A percentile compares a stretch with the other conserved stretches of the same genome.
These are phyloP conservation scores for Petrolisthes manimaculis DNA, from an alignment of 2,888 invertebrate genomes.

Conservation along the genomic window DNA sequence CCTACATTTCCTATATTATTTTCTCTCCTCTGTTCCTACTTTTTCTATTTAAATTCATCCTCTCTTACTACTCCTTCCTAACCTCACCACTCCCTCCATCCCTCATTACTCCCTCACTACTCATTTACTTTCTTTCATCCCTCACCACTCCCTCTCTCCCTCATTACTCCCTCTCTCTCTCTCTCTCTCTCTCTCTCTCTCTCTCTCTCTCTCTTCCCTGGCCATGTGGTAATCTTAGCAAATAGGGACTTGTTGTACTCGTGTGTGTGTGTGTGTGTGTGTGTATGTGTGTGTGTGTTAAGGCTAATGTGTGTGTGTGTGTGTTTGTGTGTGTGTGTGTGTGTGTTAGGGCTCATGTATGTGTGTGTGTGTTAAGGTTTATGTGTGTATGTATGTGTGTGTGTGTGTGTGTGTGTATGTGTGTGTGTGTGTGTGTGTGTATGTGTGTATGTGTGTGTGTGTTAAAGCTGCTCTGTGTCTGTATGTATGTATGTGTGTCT, in stretches of 20 bases:
- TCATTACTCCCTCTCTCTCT: neutral
- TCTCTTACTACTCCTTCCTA: neutral
- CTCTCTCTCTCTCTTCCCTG: neutral
- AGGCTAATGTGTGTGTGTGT: no score
- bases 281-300: no score
- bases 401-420: neutral
- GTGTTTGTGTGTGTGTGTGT: no score
- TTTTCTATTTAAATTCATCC: neutral
- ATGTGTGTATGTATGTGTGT: no score
- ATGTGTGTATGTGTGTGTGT: neutral
- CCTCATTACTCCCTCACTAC: no score
- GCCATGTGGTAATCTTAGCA: constrained; percentile 1
- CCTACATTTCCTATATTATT: no score
- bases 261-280: neutral
- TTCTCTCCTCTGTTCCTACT: neutral
- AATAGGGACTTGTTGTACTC: neutral
- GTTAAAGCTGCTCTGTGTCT: neutral
- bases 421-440: neutral
- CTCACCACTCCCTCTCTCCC: neutral
- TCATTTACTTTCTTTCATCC: no score
- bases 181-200: neutral
- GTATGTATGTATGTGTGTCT: no score
- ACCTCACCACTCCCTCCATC: neutral
- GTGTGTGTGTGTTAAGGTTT: no score
- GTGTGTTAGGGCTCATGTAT: neutral